phyloP scores from a whole-genome alignment of 1,140 invertebrate genomes.

The Eulimnadia texana region DNA sequence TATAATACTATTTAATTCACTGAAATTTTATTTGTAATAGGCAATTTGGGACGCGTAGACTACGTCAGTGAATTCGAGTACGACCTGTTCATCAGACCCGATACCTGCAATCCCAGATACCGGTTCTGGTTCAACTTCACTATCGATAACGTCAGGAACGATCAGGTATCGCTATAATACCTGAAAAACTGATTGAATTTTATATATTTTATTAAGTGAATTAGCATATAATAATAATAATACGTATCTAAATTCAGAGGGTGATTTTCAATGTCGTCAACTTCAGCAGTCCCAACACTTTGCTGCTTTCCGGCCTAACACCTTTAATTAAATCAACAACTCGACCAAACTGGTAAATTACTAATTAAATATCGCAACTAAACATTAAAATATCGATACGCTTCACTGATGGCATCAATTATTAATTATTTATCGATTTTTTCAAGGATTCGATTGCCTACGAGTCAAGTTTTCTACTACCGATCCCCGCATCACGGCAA shows the following conservation, averaged over 20 bases:
- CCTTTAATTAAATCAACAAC: conserved; percentile 83
- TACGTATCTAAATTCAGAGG: conserved; percentile 52
- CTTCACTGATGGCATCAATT: too few relatives aligned
- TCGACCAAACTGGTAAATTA: conserved; percentile 70
- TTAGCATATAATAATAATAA: too few relatives aligned
- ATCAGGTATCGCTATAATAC: conserved; percentile 47
- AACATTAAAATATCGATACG: conserved; percentile 4
- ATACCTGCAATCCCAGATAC: conserved; percentile 84
- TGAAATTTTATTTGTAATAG: conserved; percentile 30
- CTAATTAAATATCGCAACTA: neutral
- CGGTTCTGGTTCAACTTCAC: conserved; percentile 97
- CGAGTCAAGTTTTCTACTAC: conserved; percentile 83
- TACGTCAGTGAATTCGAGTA: conserved; percentile 88
- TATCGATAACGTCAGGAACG: conserved; percentile 84
- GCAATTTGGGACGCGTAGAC: conserved; percentile 89
- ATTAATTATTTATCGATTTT: too few relatives aligned
- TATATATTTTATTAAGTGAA: conserved; percentile 2
- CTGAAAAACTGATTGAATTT: neutral
- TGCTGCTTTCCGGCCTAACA: conserved; percentile 81
- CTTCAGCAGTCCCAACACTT: conserved; percentile 76
- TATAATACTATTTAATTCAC: too few relatives aligned
- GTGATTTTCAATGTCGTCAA: conserved; percentile 97
- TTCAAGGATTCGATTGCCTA: conserved; percentile 75
- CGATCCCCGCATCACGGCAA: conserved; percentile 74
- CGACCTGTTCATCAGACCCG: conserved; percentile 88